Conservation (phyloP, 2,888 invertebrate genomes). For the Gisinianus flammeolus region DNA sequence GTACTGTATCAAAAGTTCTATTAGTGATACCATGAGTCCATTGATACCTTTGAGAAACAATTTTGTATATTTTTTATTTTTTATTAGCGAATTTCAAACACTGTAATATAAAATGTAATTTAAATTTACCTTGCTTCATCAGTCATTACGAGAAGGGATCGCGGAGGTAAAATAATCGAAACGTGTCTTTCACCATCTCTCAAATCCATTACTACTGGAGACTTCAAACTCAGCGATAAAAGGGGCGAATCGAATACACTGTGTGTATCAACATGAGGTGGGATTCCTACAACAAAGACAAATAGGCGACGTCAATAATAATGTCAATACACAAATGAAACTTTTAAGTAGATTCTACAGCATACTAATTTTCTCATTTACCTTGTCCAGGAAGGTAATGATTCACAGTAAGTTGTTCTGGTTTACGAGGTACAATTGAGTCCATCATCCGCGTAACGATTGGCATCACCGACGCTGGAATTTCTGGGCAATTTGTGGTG, state of each 20-base stretch:
- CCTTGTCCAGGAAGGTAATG: slow-evolving; percentile 84
- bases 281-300: slow-evolving; percentile 78
- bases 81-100: too few relatives aligned
- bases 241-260: slow-evolving; percentile 91
- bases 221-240: slow-evolving; percentile 82
- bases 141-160: slow-evolving; percentile 80
- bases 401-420: slow-evolving; percentile 87
- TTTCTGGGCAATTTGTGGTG: slow-evolving; percentile 69
- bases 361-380: slow-evolving; percentile 58
- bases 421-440: slow-evolving; percentile 63
- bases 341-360: background rate
- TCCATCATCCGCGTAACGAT: slow-evolving; percentile 69
- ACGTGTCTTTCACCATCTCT: slow-evolving; percentile 69
- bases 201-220: slow-evolving; percentile 89
- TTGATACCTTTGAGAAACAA: slow-evolving; percentile 68
- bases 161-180: slow-evolving; percentile 71
- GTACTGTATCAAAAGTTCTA: slow-evolving; percentile 52
- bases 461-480: slow-evolving; percentile 74
- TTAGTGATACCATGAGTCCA: slow-evolving; percentile 76
- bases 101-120: background rate
- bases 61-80: too few relatives aligned
- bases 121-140: slow-evolving; percentile 71
- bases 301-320: too few relatives aligned
- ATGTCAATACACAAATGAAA: background rate
- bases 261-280: slow-evolving; percentile 93